A percentile compares a stretch with the other conserved stretches of the same genome.
phyloP scores from a whole-genome alignment of 2,797 vertebrate species.

The Spizella passerina region DNA sequence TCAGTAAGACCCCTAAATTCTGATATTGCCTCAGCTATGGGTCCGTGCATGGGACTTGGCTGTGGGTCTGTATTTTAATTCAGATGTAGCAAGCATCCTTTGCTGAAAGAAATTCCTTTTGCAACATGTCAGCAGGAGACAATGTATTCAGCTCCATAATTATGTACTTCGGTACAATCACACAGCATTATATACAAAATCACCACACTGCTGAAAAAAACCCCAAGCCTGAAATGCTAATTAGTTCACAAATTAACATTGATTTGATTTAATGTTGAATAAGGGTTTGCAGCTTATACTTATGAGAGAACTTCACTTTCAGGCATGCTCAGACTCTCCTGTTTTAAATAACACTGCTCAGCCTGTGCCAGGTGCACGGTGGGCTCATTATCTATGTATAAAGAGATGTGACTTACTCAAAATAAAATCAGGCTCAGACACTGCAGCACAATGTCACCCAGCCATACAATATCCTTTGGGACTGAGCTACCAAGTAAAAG shows the following conservation, averaged over 20 bases:
- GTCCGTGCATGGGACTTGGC: neutral
- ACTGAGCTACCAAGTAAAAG: neutral
- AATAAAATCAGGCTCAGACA: slow-evolving; percentile 31
- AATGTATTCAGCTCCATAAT: slow-evolving; percentile 77
- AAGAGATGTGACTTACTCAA: slow-evolving; percentile 23
- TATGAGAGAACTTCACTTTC: slow-evolving; percentile 70
- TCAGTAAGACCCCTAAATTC: neutral
- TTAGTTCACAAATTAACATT: slow-evolving; percentile 83
- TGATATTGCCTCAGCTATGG: neutral
- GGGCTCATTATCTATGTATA: slow-evolving; percentile 31
- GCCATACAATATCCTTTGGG: slow-evolving; percentile 11
- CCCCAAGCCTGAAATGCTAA: slow-evolving; percentile 74
- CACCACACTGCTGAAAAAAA: slow-evolving; percentile 64
- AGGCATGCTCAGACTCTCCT: slow-evolving; percentile 59
- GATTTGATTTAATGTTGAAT: slow-evolving; percentile 83
- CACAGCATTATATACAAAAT: slow-evolving; percentile 75
- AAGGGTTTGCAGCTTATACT: slow-evolving; percentile 79
- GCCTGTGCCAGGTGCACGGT: slow-evolving; percentile 32
- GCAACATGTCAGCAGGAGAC: slow-evolving; percentile 75
- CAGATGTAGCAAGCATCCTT: slow-evolving; percentile 2
- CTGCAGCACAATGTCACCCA: slow-evolving; percentile 37
- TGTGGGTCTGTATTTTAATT: slow-evolving; percentile 25
- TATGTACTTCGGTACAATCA: slow-evolving; percentile 76
- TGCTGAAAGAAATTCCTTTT: slow-evolving; percentile 50
- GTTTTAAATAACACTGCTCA: slow-evolving; percentile 68